Evolutionary conservation across 2,888 invertebrate species (phyloP), one percentile per base, ranked within the genome.

Genomic region (Leptothorax acervorum): DNA sequence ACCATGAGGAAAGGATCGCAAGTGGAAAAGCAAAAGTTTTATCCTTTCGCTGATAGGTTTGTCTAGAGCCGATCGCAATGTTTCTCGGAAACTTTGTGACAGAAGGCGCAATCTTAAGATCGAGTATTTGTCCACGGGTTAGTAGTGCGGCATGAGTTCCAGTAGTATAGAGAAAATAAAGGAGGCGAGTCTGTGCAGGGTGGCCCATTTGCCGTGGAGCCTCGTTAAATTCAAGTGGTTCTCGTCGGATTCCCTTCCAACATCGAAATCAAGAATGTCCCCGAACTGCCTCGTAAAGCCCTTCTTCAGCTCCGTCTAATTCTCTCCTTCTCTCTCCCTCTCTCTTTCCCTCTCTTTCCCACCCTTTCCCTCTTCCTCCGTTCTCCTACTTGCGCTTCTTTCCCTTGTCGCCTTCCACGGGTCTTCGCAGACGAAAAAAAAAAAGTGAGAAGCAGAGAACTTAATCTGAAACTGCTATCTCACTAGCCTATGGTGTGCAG

Each of bases 191-290:
- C 89, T 87, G 87, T 87, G 87, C 91, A 92, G 92, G 92, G 92
- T 92, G 92, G 93, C 91, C 93, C 91, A 89, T 93, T 93, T 91
- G 91, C 90, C 86, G 66, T 48, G 91, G 88, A 89, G 86, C 91
- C 91, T 93, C 92, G 92, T 92, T 93, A 93, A 93, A 93, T 91
- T 93, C 92, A 92, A 93, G 92, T 93, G 93, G 91, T 91, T 90
- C 91, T 92, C 90, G 91, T 92, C 89, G 90, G 90, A 88, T 90
- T 89, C 89, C 89, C 91, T 91, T 89, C 86, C 87, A 86, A 89
- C 93, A 91, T 92, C 89, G 91, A 92, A 93, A 93, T 93, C 93
- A 92, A 92, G 93, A 93, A 93, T 93, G 92, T 93, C 92, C 92
- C 91, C 92, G 90, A 93, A 93, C 93, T 91, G 89, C 92, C 90